These are phyloP conservation scores for Chunga burmeisteri DNA, from an alignment of 2,113 vertebrate species.

Conservation along the genomic window DNA sequence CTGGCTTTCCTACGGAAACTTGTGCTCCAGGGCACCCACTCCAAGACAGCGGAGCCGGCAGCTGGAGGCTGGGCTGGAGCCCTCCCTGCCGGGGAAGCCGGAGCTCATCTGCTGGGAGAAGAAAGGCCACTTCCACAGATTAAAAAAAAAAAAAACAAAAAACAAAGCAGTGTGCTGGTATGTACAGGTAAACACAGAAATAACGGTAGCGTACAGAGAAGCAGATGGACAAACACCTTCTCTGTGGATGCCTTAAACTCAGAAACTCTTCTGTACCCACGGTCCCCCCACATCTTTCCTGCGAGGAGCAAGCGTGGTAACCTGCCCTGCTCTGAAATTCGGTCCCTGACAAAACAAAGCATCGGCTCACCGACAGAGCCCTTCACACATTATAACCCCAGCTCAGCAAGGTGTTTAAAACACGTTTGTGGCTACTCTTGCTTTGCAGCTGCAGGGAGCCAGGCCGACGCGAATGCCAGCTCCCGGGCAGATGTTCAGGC, in stretches of 20 bases:
- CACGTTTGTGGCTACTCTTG: not conserved
- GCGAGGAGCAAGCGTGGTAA: rapidly evolving
- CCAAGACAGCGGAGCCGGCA: not conserved
- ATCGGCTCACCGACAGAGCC: not conserved
- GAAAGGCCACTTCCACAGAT: not conserved
- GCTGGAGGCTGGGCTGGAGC: rapidly evolving
- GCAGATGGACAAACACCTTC: not conserved
- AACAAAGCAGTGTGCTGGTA: not conserved
- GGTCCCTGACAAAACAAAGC: not conserved
- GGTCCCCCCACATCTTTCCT: not conserved
- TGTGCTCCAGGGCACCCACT: not conserved
- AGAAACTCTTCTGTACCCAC: rapidly evolving
- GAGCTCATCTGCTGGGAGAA: not conserved
- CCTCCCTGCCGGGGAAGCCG: not conserved
- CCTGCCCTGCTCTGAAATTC: not conserved
- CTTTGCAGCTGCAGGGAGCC: rapidly evolving
- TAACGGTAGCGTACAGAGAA: not conserved
- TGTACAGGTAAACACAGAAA: not conserved
- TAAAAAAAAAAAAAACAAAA: too few relatives aligned
- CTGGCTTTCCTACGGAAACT: not conserved
- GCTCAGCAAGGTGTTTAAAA: rapidly evolving
- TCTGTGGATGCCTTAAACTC: not conserved
- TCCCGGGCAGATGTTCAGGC: not conserved
- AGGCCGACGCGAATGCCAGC: rapidly evolving
- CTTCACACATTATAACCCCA: not conserved